These are phyloP conservation scores for Orestias chungarensis DNA, from an alignment of 2,797 vertebrate species.

Conservation along the genomic window DNA sequence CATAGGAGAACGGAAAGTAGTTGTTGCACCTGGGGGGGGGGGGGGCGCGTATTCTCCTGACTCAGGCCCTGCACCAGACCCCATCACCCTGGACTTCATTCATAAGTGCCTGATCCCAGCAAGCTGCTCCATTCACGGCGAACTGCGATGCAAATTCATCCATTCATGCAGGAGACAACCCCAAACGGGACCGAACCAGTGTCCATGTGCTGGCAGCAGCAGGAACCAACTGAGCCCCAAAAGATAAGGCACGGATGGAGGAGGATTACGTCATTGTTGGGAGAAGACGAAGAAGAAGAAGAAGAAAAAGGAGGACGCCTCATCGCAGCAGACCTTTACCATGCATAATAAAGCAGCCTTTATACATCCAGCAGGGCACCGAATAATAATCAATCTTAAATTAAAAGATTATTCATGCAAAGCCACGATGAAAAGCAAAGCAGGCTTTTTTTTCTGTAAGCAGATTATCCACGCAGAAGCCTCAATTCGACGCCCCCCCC, in stretches of 20 bases:
- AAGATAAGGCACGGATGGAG: constrained; percentile 74
- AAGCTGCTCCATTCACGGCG: constrained; percentile 18
- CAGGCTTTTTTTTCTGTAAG: constrained; percentile 11
- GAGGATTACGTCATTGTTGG: constrained; percentile 76
- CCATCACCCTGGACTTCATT: constrained; percentile 28
- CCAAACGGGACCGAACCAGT: constrained; percentile 47
- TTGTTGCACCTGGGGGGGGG: too few species aligned
- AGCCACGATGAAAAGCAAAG: background rate
- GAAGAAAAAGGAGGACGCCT: constrained; percentile 64
- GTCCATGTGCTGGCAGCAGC: constrained; percentile 61
- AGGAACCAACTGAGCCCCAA: constrained; percentile 72
- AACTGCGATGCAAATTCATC: background rate
- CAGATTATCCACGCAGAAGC: constrained; percentile 22
- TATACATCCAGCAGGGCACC: background rate
- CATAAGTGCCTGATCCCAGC: constrained; percentile 17
- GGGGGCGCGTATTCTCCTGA: background rate
- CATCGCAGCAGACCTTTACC: constrained; percentile 52
- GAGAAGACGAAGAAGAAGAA: constrained; percentile 26
- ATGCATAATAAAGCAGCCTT: constrained; percentile 38
- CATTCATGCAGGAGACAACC: constrained; percentile 10
- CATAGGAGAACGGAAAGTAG: background rate
- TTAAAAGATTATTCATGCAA: background rate
- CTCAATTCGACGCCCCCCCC: too few species aligned
- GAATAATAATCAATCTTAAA: too few species aligned
- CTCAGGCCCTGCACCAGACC: background rate